Conservation (phyloP, 2,888 invertebrate species). For the Tipula helvola region DNA sequence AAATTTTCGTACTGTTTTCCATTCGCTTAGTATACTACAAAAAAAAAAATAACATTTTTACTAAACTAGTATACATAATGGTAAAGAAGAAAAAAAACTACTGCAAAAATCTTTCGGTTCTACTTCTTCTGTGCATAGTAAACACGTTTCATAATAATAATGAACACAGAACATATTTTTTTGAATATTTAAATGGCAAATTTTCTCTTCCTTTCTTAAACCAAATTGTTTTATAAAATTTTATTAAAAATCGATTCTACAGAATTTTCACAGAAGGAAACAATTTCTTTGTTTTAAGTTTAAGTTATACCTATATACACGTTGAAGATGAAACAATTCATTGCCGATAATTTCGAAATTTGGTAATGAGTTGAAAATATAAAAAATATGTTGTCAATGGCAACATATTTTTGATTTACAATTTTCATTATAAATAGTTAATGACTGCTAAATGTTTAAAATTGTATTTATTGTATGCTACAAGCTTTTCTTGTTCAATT, state of each 20-base stretch:
- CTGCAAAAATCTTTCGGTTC: neutral
- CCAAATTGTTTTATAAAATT: neutral
- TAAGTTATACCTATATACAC: no score
- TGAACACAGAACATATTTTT: neutral
- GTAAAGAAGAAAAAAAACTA: neutral
- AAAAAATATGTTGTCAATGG: no score
- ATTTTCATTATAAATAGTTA: no score
- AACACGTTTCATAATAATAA: neutral
- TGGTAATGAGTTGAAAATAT: no score
- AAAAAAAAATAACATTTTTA: neutral
- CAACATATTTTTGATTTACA: no score
- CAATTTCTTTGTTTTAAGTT: neutral
- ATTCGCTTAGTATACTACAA: neutral
- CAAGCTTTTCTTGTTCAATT: no score
- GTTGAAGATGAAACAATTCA: no score
- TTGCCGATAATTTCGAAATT: no score
- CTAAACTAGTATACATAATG: neutral
- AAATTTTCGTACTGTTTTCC: neutral
- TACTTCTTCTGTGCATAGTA: neutral
- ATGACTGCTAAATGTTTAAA: no score
- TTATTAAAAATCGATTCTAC: neutral
- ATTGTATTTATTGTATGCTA: no score
- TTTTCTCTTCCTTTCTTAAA: neutral
- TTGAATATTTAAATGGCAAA: neutral
- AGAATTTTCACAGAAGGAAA: neutral